phyloP scores from a whole-genome alignment of 2,113 vertebrate genomes.

The Ursus arctos region DNA sequence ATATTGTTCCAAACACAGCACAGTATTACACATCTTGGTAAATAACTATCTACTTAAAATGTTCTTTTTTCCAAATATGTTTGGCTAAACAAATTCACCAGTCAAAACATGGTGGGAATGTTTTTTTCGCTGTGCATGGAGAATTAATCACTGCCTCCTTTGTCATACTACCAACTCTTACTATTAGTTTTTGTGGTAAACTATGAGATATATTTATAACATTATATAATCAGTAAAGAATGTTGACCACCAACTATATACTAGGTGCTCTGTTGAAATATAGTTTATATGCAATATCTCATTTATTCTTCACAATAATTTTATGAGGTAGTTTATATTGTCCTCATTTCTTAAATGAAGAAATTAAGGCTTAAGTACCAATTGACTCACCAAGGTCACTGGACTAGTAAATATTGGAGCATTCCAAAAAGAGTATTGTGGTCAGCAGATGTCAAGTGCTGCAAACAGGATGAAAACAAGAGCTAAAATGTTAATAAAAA shows the following conservation, averaged over 20 bases:
- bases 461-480: neutral
- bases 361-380: neutral
- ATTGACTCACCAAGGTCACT: neutral
- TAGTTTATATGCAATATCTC: neutral
- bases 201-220: neutral
- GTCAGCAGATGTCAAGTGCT: neutral
- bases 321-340: neutral
- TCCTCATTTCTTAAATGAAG: neutral
- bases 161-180: neutral
- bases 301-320: neutral
- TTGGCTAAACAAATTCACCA: neutral
- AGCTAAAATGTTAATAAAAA: neutral
- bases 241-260: neutral
- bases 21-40: neutral
- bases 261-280: neutral
- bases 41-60: neutral
- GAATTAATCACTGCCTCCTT: neutral
- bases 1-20: neutral
- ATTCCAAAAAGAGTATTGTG: neutral
- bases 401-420: neutral
- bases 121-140: neutral
- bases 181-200: neutral
- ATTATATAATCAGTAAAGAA: neutral
- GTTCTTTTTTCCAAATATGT: neutral
- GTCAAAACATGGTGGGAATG: neutral